Base-by-base conservation (phyloP, 1,140 invertebrate genomes). In the Eriocheir sinensis region DNA sequence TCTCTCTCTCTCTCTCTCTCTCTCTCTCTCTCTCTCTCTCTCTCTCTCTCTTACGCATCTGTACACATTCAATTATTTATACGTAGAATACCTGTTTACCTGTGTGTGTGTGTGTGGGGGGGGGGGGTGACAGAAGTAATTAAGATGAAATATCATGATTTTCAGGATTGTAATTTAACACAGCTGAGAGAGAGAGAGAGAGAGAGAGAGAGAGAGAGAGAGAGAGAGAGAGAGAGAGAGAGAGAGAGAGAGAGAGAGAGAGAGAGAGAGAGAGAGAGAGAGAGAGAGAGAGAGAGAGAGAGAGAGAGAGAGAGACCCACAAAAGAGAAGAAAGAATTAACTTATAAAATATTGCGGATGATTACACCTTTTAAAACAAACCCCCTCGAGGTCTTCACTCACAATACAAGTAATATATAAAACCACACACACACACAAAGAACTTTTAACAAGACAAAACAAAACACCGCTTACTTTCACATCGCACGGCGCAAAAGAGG, bases 1-100 rank as follows among this genome's bases (percentile, higher is more conserved):
- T 72, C 60, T 72, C 60, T 72, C 60, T 72, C 60, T 72, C 60
- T 72, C 60, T 72, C 60, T 72, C 60, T 72, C 60, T 72, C 60
- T 72, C 60, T 72, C 60, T 72, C 53, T 60, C 53, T 60, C 53
- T 60, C 53, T 60, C 53, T 60, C 53, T 60, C 53, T 60, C 60
- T 72, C 60, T 72, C 60, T 72, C 60, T 72, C 27, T n/a, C 60
- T 72, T n/a, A n/a, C 1, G 60, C 60, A 72, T 72, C n/a, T 21
- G n/a, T n/a, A n/a, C n/a, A n/a, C n/a, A n/a, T n/a, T n/a, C n/a
- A n/a, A n/a, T n/a, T n/a, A n/a, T n/a, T n/a, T n/a, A n/a, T n/a
- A n/a, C n/a, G n/a, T n/a, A n/a, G n/a, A n/a, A n/a, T n/a, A n/a
- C n/a, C n/a, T n/a, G n/a, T n/a, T n/a, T n/a, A n/a, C 60, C 17